Conservation (phyloP, 1,140 invertebrate species). For the Archegozetes longisetosus region DNA sequence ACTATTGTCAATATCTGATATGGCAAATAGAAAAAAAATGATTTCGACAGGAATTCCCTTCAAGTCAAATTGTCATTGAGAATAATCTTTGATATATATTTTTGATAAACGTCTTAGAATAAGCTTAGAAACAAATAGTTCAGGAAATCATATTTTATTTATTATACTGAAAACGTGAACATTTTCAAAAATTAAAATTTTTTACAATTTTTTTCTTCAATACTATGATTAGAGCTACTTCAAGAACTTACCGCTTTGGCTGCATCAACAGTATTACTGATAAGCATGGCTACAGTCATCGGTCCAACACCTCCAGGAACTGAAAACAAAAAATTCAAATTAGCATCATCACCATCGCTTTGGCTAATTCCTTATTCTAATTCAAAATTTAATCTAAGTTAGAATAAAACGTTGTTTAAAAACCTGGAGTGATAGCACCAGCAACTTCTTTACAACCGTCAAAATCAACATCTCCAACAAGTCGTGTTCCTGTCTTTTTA, state of each 20-base stretch:
- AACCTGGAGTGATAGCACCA: conserved; percentile 74
- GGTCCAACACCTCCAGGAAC: conserved; percentile 77
- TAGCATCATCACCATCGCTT: not conserved
- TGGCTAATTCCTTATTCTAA: not conserved
- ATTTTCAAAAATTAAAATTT: too few species aligned
- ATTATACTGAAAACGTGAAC: too few species aligned
- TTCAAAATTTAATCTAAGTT: not conserved
- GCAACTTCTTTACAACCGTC: conserved; percentile 45
- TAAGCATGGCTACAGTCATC: conserved; percentile 75
- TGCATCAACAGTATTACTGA: conserved; percentile 61
- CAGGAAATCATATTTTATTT: too few species aligned
- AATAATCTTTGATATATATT: too few species aligned
- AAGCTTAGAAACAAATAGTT: too few species aligned
- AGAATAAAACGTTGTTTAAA: not conserved
- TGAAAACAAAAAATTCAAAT: conserved; percentile 41
- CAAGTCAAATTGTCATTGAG: too few species aligned
- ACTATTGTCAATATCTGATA: too few species aligned
- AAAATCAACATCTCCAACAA: conserved; percentile 92
- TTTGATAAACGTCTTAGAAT: too few species aligned
- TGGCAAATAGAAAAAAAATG: too few species aligned
- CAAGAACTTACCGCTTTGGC: conserved; percentile 27
- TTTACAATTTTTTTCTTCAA: too few species aligned
- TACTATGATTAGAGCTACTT: too few species aligned
- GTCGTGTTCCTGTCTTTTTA: conserved; percentile 59
- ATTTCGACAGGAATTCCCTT: too few species aligned